These are phyloP conservation scores for Hypsibius dujardini DNA, from an alignment of 1,140 invertebrate genomes.

Conservation along the genomic window DNA sequence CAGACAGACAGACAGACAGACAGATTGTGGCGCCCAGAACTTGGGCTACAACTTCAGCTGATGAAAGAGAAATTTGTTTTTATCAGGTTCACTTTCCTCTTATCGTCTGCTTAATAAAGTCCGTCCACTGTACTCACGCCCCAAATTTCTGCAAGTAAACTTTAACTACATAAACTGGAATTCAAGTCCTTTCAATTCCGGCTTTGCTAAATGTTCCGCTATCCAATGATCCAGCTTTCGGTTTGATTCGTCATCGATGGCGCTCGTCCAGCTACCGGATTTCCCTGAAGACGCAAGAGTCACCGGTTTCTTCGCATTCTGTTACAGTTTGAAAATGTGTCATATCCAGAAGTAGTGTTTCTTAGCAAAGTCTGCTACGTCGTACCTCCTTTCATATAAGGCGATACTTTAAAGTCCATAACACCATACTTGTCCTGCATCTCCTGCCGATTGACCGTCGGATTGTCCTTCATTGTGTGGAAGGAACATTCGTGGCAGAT, in stretches of 20 bases:
- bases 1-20: too few relatives aligned
- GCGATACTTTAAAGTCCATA: slow-evolving; percentile 24
- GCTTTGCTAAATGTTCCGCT: slow-evolving; percentile 17
- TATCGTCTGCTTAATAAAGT: too few relatives aligned
- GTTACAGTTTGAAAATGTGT: not conserved
- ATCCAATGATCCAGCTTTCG: slow-evolving; percentile 22
- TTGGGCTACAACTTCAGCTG: too few relatives aligned
- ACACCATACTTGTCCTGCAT: slow-evolving; percentile 25
- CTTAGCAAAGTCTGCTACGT: not conserved
- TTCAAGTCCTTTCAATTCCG: not conserved
- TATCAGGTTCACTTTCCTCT: too few relatives aligned
- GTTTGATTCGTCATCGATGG: slow-evolving; percentile 21
- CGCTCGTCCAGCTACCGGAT: slow-evolving; percentile 23
- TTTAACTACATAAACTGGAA: too few relatives aligned
- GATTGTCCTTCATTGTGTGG: slow-evolving; percentile 30
- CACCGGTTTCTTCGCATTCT: not conserved
- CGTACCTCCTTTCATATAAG: slow-evolving; percentile 31
- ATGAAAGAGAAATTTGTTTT: too few relatives aligned
- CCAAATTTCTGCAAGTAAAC: too few relatives aligned
- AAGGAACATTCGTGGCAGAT: slow-evolving; percentile 29
- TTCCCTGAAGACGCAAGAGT: slow-evolving; percentile 18
- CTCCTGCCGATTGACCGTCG: slow-evolving; percentile 30
- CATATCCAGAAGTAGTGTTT: not conserved
- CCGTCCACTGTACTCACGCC: too few relatives aligned
- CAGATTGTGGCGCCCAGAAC: too few relatives aligned